Base-by-base conservation (phyloP, 2,113 vertebrate genomes). In the Porphyrio hochstetteri region DNA sequence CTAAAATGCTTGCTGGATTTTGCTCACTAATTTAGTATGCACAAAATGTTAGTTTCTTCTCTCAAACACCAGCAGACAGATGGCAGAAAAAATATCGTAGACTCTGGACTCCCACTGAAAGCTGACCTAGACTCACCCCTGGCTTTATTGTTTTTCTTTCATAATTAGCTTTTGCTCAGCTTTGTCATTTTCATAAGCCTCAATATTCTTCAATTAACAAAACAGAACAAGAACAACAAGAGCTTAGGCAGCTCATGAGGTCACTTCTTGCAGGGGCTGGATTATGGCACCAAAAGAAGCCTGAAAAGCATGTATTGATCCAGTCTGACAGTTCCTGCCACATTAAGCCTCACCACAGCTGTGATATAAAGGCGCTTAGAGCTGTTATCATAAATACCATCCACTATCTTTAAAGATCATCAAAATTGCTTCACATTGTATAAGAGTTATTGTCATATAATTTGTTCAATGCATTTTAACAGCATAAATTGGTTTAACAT, bases 261-360 rank as follows among this genome's bases (percentile, higher is more conserved):
- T 99, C 98, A 98, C 97, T 98, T 98, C 98, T 98, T 98, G 97
- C 98, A 95, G 98, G 97, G 98, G 96, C 98, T 97, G 98, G 98
- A 98, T 99, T 99, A 99, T 96, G 96, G 98, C 97, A 98, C 98
- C 98, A 98, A 98, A 98, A 98, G 98, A 98, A 98, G 96, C 97
- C 98, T 98, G 97, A 98, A 98, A 98, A 98, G 98, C 98, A 98
- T 99, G 98, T 96, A 97, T 97, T 99, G 98, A 99, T 99, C 97
- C 83, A 97, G 97, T 98, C 98, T 98, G 98, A 99, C 98, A 99
- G 98, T 97, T 98, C 97, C 97, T 98, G 98, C 98, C 98, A 98
- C 98, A 98, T 98, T 98, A 98, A 99, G 97, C 98, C 98, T 97
- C 96, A 92, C 98, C 98, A 97, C 98, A 98, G 98, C 98, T 98